Percentiles rank a stretch among this genome's conserved stretches.
These are phyloP conservation scores for Epirrita christyi DNA, from an alignment of 2,888 invertebrate genomes.

Conservation along the genomic window DNA sequence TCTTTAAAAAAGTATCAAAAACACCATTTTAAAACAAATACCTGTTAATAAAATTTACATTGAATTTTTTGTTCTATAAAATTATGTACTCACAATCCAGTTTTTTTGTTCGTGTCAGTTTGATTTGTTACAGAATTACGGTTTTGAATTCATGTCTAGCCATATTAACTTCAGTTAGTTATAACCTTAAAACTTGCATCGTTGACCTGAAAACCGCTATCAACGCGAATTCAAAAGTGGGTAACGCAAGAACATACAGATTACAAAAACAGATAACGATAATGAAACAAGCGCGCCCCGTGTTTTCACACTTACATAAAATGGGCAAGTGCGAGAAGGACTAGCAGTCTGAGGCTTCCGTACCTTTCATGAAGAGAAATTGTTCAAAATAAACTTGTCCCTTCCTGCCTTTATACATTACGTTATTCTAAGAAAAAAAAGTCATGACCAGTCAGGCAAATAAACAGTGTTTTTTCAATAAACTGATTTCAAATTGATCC, in stretches of 20 bases:
- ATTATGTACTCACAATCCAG: too few relatives aligned
- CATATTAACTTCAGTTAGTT: constrained; percentile 4
- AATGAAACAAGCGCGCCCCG: constrained; percentile 44
- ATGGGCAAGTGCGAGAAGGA: constrained; percentile 4
- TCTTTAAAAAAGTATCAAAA: too few relatives aligned
- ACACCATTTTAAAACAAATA: too few relatives aligned
- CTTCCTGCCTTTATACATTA: too few relatives aligned
- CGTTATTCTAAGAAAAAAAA: too few relatives aligned
- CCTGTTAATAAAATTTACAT: too few relatives aligned
- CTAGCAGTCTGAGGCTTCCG: background rate
- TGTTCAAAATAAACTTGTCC: background rate
- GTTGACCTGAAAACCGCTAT: constrained; percentile 20
- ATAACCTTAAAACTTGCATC: constrained; percentile 18
- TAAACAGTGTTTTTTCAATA: too few relatives aligned
- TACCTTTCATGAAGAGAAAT: background rate
- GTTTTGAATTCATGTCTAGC: constrained; percentile 3
- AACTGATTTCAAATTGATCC: too few relatives aligned
- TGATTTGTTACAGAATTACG: too few relatives aligned
- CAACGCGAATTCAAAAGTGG: constrained; percentile 24
- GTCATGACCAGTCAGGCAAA: too few relatives aligned
- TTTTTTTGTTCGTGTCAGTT: too few relatives aligned
- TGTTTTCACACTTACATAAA: constrained; percentile 22
- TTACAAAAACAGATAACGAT: constrained; percentile 53
- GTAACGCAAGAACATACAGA: constrained; percentile 41
- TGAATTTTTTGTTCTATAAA: too few relatives aligned